phyloP scores from a whole-genome alignment of 2,113 vertebrate species.

The Circaetus cinerascens region DNA sequence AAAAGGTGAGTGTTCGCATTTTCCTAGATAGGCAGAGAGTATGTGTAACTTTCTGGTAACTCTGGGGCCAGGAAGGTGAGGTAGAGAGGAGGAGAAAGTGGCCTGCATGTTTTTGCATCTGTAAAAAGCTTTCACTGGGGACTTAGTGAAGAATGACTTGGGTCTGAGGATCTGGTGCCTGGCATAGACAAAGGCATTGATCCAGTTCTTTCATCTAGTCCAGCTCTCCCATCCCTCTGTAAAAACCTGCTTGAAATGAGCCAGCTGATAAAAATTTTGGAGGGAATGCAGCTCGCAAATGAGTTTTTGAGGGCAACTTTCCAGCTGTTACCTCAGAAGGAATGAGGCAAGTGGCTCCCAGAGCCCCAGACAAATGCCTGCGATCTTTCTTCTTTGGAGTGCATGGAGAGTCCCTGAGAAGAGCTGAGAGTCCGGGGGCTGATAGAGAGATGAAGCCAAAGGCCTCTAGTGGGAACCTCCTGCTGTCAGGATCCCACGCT shows the following conservation, averaged over 20 bases:
- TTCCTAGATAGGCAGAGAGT: neutral
- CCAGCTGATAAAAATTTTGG: slow-evolving; percentile 35
- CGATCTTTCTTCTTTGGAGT: slow-evolving; percentile 10
- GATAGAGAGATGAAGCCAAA: slow-evolving; percentile 23
- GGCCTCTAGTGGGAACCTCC: slow-evolving; percentile 54
- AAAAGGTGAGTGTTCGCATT: neutral
- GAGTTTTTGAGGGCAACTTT: slow-evolving; percentile 43
- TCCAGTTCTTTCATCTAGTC: neutral
- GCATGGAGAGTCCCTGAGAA: slow-evolving; percentile 18
- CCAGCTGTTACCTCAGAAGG: slow-evolving; percentile 42
- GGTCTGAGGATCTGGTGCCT: neutral
- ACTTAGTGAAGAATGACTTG: neutral
- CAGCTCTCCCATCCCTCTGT: neutral
- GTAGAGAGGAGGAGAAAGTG: neutral
- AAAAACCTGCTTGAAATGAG: slow-evolving; percentile 24
- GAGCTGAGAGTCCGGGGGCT: neutral
- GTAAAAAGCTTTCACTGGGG: neutral
- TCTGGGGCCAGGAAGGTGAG: neutral
- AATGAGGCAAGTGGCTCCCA: slow-evolving; percentile 21
- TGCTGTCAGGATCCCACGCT: slow-evolving; percentile 60
- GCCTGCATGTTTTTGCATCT: neutral
- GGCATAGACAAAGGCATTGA: neutral
- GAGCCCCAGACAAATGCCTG: slow-evolving; percentile 34
- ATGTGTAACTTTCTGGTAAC: neutral
- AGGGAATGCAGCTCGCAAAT: neutral